Base-by-base conservation (phyloP, 2,888 invertebrate genomes). In the Penaeus monodon region DNA sequence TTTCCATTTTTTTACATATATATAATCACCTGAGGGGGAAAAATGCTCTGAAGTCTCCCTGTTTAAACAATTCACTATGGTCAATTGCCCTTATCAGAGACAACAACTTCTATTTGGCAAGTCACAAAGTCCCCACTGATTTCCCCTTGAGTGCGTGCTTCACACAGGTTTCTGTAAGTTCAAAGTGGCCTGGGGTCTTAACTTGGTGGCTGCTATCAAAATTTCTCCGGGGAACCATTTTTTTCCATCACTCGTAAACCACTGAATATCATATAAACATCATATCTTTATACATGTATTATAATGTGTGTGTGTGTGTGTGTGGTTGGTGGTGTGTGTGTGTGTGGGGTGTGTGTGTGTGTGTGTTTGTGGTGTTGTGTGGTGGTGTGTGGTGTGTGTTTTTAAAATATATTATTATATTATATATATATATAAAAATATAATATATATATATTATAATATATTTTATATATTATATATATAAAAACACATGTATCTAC, bases 21-120 rank as follows among this genome's bases (percentile, higher is more conserved):
- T 33, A 74, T 44, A 73, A 57, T 70, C 79, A 85, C 85, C 80
- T 80, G 85, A 81, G 81, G 66, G 49, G 66, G 81, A 63, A 49
- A 81, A 70, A 81, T 81, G 82, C 81, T 73, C 73, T 57, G 29
- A 49, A 81, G 70, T 70, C 70, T 81, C n/a, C 44, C 49, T 70
- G 33, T 73, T 49, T 73, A n/a, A n/a, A 68, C 70, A 82, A 27
- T 70, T 81, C 29, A 73, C 24, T 65, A 65, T 65, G 65, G 64
- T 33, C 65, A 64, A 49, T 44, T 57, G 68, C 57, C 29, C 64
- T 80, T 44, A 49, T 57, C n/a, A 44, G 63, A 38, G 57, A 81
- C 63, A 81, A 80, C 80, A 81, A 66, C n/a, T 29, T 49, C 49
- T 81, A 73, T 49, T 57, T 27, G 73, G 68, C 81, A 81, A 73